Evolutionary conservation across 2,113 vertebrate species (phyloP), one percentile per base, ranked within the genome.

Genomic region (Megaceryle torquata): DNA sequence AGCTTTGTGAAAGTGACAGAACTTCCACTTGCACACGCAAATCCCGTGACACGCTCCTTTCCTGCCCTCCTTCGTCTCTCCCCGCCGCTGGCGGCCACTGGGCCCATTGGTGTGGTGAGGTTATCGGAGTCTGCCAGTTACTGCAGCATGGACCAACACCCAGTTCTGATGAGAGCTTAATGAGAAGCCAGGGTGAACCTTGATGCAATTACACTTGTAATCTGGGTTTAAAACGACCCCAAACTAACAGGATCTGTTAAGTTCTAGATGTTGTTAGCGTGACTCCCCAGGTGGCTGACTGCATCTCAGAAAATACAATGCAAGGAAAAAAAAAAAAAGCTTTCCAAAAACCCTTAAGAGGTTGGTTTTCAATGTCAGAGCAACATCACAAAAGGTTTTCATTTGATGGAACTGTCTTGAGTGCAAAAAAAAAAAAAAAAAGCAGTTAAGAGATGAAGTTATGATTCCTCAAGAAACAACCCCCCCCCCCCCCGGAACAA

Each of bases 71-170:
- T 33, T 8, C 10, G 6, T 53, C 63, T 61, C 54, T 46, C 5
- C 28, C 14, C 24, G 18, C 21, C 2, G 2, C 22, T 9, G 3
- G 7, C 25, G 60, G 44, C 6, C 39, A 3, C 16, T 5, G 0
- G 3, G 25, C 19, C 5, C 46, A n/a, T 3, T 35, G 9, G 19
- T 2, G 22, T 5, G 0, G 6, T 5, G 50, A 65, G 11, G 6
- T 35, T 39, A 20, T 2, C 26, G 6, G 9, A 17, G 48, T 1
- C 14, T 11, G 50, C 9, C 5, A 35, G 37, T 4, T 24, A 3
- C 84, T 67, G 59, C 56, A 26, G 61, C 41, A 15, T 3, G 1
- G 33, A 79, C 9, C 57, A 48, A 29, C 13, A 54, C 12, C 53
- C 6, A 5, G 5, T 56, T 11, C n/a, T 21, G 31, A 39, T 0